Percentiles rank a stretch among this genome's conserved stretches.
Conservation (phyloP, 2,888 invertebrate species). For the Epicampocera succincta region DNA sequence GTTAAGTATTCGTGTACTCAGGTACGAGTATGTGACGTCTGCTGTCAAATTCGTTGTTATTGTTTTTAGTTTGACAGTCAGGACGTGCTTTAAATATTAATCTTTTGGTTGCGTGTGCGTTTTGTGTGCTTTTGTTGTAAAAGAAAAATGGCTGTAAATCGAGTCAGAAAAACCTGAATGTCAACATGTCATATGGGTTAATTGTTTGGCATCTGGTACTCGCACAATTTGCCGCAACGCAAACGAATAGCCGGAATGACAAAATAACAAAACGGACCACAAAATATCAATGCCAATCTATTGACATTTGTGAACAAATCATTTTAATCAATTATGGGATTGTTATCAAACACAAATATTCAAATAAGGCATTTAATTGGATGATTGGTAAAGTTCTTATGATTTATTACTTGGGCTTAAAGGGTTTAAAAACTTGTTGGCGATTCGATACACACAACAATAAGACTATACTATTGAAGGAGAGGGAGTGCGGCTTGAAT, state of each 20-base stretch:
- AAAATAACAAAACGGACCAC: background rate
- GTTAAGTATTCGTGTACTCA: background rate
- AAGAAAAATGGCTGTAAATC: background rate
- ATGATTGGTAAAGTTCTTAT: too few species aligned
- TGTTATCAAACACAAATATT: background rate
- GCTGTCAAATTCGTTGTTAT: constrained; percentile 24
- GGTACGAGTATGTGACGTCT: background rate
- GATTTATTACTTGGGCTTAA: too few species aligned
- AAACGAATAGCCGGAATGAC: background rate
- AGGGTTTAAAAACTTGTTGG: too few species aligned
- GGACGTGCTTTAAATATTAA: constrained; percentile 42
- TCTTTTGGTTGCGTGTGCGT: background rate
- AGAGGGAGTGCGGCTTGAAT: too few species aligned
- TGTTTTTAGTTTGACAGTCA: constrained; percentile 23
- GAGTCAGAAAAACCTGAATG: constrained; percentile 9
- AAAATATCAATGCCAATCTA: constrained; percentile 12
- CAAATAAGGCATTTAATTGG: background rate
- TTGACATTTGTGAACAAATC: constrained; percentile 1
- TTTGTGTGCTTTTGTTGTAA: constrained; percentile 24
- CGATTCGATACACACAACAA: too few species aligned
- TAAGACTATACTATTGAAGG: too few species aligned
- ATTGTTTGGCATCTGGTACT: constrained; percentile 9
- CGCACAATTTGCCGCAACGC: constrained; percentile 27
- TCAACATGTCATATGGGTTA: constrained; percentile 16
- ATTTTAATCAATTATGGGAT: constrained; percentile 18